A percentile compares a stretch with the other conserved stretches of the same genome.
These are phyloP conservation scores for Pseudomugil tenellus DNA, from an alignment of 2,797 vertebrate species.

Conservation along the genomic window DNA sequence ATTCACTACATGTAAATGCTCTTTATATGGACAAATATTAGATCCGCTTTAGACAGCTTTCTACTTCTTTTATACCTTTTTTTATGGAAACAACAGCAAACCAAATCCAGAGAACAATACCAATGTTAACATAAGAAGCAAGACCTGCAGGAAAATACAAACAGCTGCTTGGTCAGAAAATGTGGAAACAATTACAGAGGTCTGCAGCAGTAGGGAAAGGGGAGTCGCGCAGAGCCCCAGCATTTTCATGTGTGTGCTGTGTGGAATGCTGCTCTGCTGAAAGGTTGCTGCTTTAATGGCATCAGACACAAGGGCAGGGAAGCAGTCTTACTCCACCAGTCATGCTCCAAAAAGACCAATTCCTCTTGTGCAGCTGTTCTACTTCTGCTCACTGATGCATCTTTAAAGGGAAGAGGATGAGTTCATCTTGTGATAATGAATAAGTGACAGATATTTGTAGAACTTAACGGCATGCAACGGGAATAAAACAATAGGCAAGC, in stretches of 20 bases:
- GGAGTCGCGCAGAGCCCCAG: conserved; percentile 54
- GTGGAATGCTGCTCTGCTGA: conserved; percentile 67
- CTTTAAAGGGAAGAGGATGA: neutral
- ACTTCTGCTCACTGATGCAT: conserved; percentile 10
- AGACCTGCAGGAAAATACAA: conserved; percentile 70
- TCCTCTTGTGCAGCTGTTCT: conserved; percentile 19
- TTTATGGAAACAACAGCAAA: conserved; percentile 67
- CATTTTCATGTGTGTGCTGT: conserved; percentile 76
- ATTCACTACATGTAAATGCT: conserved; percentile 10
- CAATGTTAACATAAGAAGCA: conserved; percentile 60
- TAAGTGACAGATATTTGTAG: conserved; percentile 14
- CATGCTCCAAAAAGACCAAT: conserved; percentile 15
- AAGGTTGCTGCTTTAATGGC: conserved; percentile 71
- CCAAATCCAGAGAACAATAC: conserved; percentile 49
- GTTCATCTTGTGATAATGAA: neutral
- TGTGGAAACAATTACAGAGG: conserved; percentile 76
- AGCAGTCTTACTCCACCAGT: conserved; percentile 54
- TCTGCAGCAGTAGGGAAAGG: conserved; percentile 57
- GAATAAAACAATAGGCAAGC: neutral
- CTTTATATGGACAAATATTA: conserved; percentile 43
- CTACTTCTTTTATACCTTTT: conserved; percentile 47
- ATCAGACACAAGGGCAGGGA: conserved; percentile 64
- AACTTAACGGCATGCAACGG: neutral
- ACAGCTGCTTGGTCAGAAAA: conserved; percentile 76
- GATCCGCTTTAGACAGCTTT: conserved; percentile 42